Conservation (phyloP, 2,113 vertebrate genomes). For the Ia io region DNA sequence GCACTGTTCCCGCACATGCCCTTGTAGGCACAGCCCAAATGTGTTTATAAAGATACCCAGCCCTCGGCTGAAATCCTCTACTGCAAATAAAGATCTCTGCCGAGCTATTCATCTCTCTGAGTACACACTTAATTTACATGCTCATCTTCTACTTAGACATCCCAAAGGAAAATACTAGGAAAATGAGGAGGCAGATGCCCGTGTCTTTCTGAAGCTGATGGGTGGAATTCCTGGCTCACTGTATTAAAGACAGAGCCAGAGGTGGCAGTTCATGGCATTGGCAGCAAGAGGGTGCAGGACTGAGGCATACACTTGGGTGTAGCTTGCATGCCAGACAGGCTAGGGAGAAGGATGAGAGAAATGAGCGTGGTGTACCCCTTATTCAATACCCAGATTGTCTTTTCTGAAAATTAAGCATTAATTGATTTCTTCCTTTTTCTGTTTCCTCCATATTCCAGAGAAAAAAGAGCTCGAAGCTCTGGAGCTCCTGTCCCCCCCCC, state of each 20-base stretch:
- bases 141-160: background rate
- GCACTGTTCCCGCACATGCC: background rate
- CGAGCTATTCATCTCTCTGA: background rate
- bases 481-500: background rate
- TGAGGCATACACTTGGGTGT: background rate
- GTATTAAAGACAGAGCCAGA: background rate
- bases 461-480: background rate
- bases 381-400: background rate
- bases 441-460: slow-evolving; percentile 3
- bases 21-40: background rate
- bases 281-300: background rate
- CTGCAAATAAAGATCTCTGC: slow-evolving; percentile 33
- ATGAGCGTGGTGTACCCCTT: background rate
- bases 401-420: slow-evolving; percentile 34
- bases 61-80: background rate
- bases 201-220: background rate
- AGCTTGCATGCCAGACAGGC: background rate
- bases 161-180: background rate
- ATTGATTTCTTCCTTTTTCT: background rate
- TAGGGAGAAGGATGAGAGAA: background rate
- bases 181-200: slow-evolving; percentile 1
- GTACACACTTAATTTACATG: background rate
- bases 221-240: background rate
- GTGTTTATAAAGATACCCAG: background rate
- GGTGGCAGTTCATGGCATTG: background rate